Base-by-base conservation (phyloP, 2,888 invertebrate species). In the Hedychridium roseum region DNA sequence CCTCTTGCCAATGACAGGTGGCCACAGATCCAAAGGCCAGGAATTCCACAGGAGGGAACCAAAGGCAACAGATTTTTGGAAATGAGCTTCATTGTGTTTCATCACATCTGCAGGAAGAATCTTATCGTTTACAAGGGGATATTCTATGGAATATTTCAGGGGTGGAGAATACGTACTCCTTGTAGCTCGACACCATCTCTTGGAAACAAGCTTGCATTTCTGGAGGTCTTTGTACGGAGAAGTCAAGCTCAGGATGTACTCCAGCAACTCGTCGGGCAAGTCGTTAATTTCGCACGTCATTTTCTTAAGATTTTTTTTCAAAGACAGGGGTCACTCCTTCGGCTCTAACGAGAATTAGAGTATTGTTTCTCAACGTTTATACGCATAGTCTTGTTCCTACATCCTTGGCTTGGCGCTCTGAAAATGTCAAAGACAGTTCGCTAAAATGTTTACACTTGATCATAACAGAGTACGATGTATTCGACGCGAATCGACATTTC, bases 231-330 rank as follows among this genome's bases (percentile, higher is more conserved):
- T 88, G 74, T 97, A 97, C 0, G 96, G 96, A 44, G 94, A 91
- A 60, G 97, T 81, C 74, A 93, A 86, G 61, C 90, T 87, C 58
- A 97, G 83, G 74, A 97, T 93, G 75, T 92, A 94, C 81, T 96
- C 96, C 64, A 97, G 80, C 46, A 97, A 88, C 84, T 97, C 96
- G 78, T 95, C 94, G 30, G 97, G 97, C 57, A 97, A 81, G 78
- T 90, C 88, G 73, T 90, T 87, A 42, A 86, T 82, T 49, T 69
- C 68, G 44, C 74, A 75, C 45, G 60, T 56, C 63, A 64, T 64
- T 53, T 50, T 47, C 4, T 28, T n/a, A n/a, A n/a, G n/a, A n/a
- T n/a, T n/a, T n/a, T n/a, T n/a, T n/a, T n/a, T n/a, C n/a, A n/a
- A n/a, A n/a, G n/a, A n/a, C n/a, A n/a, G n/a, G n/a, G n/a, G n/a